phyloP scores from a whole-genome alignment of 2,797 vertebrate species.

The Neomorphus geoffroyi region DNA sequence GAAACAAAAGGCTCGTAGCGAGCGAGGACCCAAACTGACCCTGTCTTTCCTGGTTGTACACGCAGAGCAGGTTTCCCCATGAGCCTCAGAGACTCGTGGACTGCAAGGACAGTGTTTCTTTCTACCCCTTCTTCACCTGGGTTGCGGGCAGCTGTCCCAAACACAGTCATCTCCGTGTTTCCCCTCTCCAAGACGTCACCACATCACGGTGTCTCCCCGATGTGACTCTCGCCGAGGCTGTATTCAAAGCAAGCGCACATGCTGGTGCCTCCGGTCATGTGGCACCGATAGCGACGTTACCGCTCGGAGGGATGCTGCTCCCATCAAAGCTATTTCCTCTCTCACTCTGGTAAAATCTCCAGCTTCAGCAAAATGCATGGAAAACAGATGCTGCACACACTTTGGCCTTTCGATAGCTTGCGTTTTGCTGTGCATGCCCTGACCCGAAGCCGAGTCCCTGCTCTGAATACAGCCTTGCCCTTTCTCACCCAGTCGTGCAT shows the following conservation, averaged over 20 bases:
- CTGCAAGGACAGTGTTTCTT: not conserved
- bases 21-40: not conserved
- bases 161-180: accelerated
- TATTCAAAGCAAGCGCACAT: not conserved
- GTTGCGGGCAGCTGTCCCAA: not conserved
- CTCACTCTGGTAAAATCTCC: not conserved
- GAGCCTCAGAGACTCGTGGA: not conserved
- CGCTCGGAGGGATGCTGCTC: not conserved
- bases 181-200: not conserved
- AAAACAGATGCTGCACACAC: not conserved
- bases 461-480: not conserved
- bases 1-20: not conserved
- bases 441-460: not conserved
- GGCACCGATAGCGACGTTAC: accelerated
- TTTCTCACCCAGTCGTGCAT: not conserved
- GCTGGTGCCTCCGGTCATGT: not conserved
- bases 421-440: not conserved
- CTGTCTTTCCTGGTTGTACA: not conserved
- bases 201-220: not conserved
- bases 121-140: not conserved
- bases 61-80: not conserved
- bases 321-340: not conserved
- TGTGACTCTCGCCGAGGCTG: not conserved
- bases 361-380: not conserved
- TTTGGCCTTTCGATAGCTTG: not conserved